Base-by-base conservation (phyloP, 2,888 invertebrate species). In the Himalopsyche kuldschensis region DNA sequence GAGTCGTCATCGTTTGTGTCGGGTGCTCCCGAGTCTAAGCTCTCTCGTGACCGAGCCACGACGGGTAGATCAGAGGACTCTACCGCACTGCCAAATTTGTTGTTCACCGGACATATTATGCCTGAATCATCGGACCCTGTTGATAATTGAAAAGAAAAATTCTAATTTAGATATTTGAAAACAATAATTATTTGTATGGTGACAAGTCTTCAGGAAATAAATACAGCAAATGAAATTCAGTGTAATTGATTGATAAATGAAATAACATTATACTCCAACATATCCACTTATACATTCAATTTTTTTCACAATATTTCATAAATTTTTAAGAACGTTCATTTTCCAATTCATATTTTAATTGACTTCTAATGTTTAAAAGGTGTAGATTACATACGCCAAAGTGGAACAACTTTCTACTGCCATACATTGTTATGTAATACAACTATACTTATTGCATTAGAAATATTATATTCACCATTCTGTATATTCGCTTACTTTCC, bases 41-140 rank as follows among this genome's bases (percentile, higher is more conserved):
- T 95, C 89, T 96, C 96, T 87, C 94, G 92, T 86, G 95, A 96
- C 87, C 95, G 93, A 63, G 92, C 91, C 85, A 92, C 91, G 69
- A 91, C 90, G 48, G 91, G 90, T 75, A 90, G 90, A 20, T 85
- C 84, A 6, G 82, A 87, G 75, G 91, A 88, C 86, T 89, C 89
- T 85, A 91, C 90, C 41, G 91, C 90, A 63, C 92, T 91, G 86
- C 90, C 90, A 85, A 91, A 90, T 30, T 89, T 90, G 84, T 89
- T 89, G 85, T 93, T 92, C 35, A 92, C 93, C 86, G 94, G 93
- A 88, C 94, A 94, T 82, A 94, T 90, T 87, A 96, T 96, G 86
- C 96, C 95, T 69, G 96, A 96, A 90, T 96, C 96, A 89, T 96
- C 96, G 48, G 96, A 96, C 69, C 96, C 96, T 20, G 91, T 89